phyloP scores from a whole-genome alignment of 2,888 invertebrate genomes.

The Agrochola circellaris region DNA sequence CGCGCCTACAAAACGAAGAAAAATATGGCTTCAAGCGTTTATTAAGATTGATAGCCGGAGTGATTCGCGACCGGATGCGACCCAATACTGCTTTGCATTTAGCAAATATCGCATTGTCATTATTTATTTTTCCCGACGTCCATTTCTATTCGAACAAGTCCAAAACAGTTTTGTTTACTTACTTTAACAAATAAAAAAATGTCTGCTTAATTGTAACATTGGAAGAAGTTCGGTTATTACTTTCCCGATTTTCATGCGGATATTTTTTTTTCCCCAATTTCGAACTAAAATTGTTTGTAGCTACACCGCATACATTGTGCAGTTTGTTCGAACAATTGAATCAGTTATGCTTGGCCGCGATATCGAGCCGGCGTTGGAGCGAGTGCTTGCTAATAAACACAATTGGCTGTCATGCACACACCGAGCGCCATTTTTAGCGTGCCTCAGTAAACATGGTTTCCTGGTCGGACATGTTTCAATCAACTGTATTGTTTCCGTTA shows the following conservation, averaged over 20 bases:
- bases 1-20: conserved; percentile 80
- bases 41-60: conserved; percentile 86
- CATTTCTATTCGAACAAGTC: conserved; percentile 36
- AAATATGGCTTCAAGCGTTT: conserved; percentile 85
- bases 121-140: conserved; percentile 58
- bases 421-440: conserved; percentile 35
- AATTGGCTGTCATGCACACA: conserved; percentile 51
- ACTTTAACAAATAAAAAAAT: conserved; percentile 37
- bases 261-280: conserved; percentile 31
- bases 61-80: conserved; percentile 68
- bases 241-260: conserved; percentile 25
- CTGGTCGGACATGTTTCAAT: conserved; percentile 50
- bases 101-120: conserved; percentile 74
- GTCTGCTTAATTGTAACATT: conserved; percentile 22
- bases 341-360: conserved; percentile 42
- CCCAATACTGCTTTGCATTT: conserved; percentile 70
- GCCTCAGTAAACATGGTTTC: conserved; percentile 21
- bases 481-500: conserved; percentile 38
- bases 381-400: conserved; percentile 60
- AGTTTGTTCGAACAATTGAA: conserved; percentile 58
- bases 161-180: conserved; percentile 22
- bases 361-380: conserved; percentile 39
- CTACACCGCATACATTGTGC: conserved; percentile 46
- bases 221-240: conserved; percentile 21
- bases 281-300: conserved; percentile 27